A percentile compares a stretch with the other conserved stretches of the same genome.
These are phyloP conservation scores for Halyomorpha halys DNA, from an alignment of 1,140 invertebrate genomes.

Conservation along the genomic window DNA sequence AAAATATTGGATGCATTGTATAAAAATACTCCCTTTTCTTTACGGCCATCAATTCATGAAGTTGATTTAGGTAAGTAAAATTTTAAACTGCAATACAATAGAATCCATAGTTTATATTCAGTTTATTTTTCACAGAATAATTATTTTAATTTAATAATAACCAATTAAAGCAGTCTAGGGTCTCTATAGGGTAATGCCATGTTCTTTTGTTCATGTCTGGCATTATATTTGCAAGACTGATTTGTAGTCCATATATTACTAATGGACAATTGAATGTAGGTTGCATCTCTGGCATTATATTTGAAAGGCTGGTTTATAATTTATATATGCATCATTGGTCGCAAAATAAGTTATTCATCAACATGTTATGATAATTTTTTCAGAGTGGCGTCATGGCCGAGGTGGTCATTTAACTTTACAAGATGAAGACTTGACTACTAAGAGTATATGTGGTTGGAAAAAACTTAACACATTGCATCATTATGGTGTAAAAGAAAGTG, in stretches of 20 bases:
- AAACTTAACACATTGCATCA: conserved; percentile 85
- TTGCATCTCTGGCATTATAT: too few species aligned
- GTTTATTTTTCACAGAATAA: too few species aligned
- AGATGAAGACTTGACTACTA: conserved; percentile 87
- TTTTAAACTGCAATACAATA: background rate
- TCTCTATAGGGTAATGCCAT: too few species aligned
- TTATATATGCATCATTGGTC: background rate
- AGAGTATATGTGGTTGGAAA: conserved; percentile 78
- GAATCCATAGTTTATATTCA: too few species aligned
- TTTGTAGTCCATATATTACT: too few species aligned
- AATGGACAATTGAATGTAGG: too few species aligned
- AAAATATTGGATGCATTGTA: conserved; percentile 97
- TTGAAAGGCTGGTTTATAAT: too few species aligned
- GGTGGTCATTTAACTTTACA: conserved; percentile 83
- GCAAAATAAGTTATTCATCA: too few species aligned
- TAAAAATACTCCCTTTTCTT: conserved; percentile 89
- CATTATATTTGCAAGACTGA: too few species aligned
- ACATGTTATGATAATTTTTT: conserved; percentile 25
- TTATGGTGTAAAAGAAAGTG: conserved; percentile 89
- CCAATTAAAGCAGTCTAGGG: too few species aligned
- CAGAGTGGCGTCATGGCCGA: conserved; percentile 85
- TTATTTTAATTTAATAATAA: too few species aligned
- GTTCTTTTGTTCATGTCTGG: too few species aligned
- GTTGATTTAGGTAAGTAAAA: conserved; percentile 60
- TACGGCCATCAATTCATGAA: conserved; percentile 82